A percentile compares a stretch with the other conserved stretches of the same genome.
Evolutionary conservation across 2,113 vertebrate genomes (phyloP).

Genomic region (Mesocricetus auratus): DNA sequence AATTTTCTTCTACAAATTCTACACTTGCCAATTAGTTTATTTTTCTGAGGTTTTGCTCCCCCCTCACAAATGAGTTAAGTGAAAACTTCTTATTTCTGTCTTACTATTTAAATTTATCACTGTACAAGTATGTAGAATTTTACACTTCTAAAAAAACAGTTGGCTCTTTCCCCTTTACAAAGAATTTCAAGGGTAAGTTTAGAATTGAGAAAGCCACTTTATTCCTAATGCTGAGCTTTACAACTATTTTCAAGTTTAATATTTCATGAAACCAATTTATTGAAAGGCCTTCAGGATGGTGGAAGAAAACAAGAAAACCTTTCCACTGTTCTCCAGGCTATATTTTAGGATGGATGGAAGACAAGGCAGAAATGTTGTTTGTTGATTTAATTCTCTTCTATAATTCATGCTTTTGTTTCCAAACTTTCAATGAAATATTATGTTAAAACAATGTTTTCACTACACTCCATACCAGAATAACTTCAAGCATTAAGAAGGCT

Average conservation of each 20-base stretch:
- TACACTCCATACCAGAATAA: not conserved
- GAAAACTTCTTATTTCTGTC: conserved; percentile 12
- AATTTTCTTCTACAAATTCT: not conserved
- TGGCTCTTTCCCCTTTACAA: not conserved
- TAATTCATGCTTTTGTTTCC: conserved; percentile 48
- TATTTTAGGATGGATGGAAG: not conserved
- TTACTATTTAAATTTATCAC: conserved; percentile 19
- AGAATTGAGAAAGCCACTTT: not conserved
- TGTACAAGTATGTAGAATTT: not conserved
- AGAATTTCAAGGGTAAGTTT: not conserved
- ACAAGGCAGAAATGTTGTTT: not conserved
- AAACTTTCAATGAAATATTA: not conserved
- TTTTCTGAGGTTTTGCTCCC: not conserved
- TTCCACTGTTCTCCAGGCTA: not conserved
- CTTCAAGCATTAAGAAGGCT: not conserved
- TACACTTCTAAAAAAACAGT: not conserved
- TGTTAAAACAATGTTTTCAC: not conserved
- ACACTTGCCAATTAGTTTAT: not conserved
- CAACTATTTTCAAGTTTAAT: conserved; percentile 60
- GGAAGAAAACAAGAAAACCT: not conserved
- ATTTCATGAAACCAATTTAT: conserved; percentile 45
- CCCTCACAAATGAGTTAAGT: not conserved
- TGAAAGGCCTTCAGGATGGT: not conserved
- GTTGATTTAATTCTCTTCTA: conserved; percentile 43
- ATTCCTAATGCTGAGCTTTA: not conserved